phyloP scores from a whole-genome alignment of 2,113 vertebrate species.

The Pristiophorus japonicus region DNA sequence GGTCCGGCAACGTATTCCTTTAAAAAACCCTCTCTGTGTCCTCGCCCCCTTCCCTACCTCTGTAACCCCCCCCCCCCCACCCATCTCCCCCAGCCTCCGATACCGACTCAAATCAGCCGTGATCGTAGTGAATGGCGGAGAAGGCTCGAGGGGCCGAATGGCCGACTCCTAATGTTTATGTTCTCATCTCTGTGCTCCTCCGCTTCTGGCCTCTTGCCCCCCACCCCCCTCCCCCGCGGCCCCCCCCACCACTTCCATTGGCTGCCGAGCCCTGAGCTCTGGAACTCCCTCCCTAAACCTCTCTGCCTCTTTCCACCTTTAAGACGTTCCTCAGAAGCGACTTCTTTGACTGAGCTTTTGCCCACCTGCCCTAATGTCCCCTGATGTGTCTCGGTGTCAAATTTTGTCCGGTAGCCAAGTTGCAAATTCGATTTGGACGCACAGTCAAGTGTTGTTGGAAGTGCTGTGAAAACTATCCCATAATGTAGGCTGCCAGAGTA shows the following conservation, averaged over 20 bases:
- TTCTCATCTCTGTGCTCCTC: background rate
- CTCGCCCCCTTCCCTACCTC: no score
- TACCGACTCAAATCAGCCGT: no score
- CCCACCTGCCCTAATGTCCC: no score
- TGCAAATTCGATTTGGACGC: no score
- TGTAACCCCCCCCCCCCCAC: background rate
- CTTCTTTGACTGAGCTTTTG: background rate
- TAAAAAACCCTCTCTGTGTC: background rate
- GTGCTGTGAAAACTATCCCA: no score
- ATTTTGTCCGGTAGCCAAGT: no score
- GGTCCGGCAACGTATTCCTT: background rate
- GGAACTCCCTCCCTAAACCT: background rate
- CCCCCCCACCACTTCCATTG: background rate
- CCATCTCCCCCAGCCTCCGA: background rate
- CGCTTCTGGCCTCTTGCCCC: background rate
- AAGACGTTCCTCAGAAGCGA: background rate
- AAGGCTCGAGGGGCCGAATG: no score
- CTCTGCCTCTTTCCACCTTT: background rate
- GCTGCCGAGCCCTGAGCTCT: background rate
- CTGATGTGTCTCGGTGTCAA: no score
- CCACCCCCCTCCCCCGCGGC: accelerated
- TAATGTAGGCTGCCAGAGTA: no score
- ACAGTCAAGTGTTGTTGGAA: no score
- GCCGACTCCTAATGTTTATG: no score
- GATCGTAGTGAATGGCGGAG: no score